Base-by-base conservation (phyloP, 1,140 invertebrate genomes). In the Hylaeus anthracinus region DNA sequence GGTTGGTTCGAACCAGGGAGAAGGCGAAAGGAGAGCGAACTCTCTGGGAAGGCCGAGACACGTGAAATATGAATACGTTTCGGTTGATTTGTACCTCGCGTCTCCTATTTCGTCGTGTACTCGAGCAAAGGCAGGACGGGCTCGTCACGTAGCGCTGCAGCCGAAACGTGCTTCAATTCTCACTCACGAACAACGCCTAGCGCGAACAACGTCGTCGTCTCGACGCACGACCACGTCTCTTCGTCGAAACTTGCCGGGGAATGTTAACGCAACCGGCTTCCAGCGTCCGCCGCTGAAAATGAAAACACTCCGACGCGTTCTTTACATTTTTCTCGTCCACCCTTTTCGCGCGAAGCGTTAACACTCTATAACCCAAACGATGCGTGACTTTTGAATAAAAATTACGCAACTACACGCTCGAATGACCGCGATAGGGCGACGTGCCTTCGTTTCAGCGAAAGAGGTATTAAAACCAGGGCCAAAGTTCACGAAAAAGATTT, bases 141-240 rank as follows among this genome's bases (percentile, higher is more conserved):
- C 71, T 75, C 85, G 82, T 87, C 86, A 87, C 86, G 86, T 87
- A 87, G 15, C 86, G 78, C 66, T 87, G 86, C 86, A 87, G 86
- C 86, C 86, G 78, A 86, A 87, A 87, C 86, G 86, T 87, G 86
- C 85, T 86, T 87, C 86, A 81, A 87, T 87, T 87, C 85, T 87
- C 75, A 58, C 74, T 37, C 39, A n/a, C 72, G 78, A 74, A 80
- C 65, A 81, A 81, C 72, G 75, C 69, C 73, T 70, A 70, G 64
- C 45, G 63, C 60, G 65, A 61, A 67, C 71, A 78, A 75, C 71
- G 41, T 66, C 51, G 65, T 45, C 58, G 65, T 43, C 60, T 14
- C 61, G 41, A 43, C 53, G 51, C 51, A 64, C 81, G 67, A 63
- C 84, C 58, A 69, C 60, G 26, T 86, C 71, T 74, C 74, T 60